Evolutionary conservation across 2,113 vertebrate genomes (phyloP), one percentile per base, ranked within the genome.

Genomic region (Bubalus kerabau): DNA sequence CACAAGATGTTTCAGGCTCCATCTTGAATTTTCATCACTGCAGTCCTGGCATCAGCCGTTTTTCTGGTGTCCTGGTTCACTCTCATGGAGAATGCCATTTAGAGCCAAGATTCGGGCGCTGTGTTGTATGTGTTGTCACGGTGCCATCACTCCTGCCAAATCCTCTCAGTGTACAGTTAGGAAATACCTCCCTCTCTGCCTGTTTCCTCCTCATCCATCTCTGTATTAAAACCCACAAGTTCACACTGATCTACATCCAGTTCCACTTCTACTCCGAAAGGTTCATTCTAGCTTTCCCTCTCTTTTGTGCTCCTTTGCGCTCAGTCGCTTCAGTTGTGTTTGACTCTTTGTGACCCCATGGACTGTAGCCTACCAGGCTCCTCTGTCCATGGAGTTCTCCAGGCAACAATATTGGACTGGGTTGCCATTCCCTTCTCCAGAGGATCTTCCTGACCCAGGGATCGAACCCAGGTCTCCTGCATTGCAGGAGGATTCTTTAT

Each of bases 111-210:
- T 1, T 71, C 12, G 54, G 67, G 28, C 9, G 36, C 64, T 21
- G 7, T 10, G 13, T 62, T 76, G 32, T 50, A 19, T 19, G 52
- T 50, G 6, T 16, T 10, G 52, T 57, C 30, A 3, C 46, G 4
- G 23, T 43, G 57, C 46, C 24, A 0, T 54, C 71, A 4, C 26
- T 28, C 59, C 56, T 32, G 2, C 23, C 23, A 16, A 26, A 40
- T 28, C 19, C n/a, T 83, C 28, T 32, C 43, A 13, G 64, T 1
- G 9, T 30, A 28, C 43, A 62, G 6, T 5, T 12, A 21, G 48
- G 74, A 59, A 85, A 59, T 64, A 7, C 0, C 1, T 6, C 8
- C 30, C 17, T 56, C 57, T 50, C 0, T 1, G 14, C 43, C 30
- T 64, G 7, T 28, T 71, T 24, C 50, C 36, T 50, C 13, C 17